A percentile compares a stretch with the other conserved stretches of the same genome.
These are phyloP conservation scores for Spodoptera picta DNA, from an alignment of 2,888 invertebrate species.

Conservation along the genomic window DNA sequence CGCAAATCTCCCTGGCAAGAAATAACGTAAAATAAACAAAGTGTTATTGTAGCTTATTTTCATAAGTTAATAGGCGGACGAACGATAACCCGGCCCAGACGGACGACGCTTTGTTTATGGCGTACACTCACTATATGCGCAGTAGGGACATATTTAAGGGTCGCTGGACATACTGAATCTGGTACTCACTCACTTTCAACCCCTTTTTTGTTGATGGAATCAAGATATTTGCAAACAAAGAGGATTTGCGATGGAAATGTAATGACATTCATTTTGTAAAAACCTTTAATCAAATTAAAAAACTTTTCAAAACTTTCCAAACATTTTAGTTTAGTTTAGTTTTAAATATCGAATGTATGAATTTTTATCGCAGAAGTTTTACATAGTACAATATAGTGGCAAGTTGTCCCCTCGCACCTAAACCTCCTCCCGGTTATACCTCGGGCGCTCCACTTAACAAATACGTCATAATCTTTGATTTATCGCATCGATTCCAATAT, in stretches of 20 bases:
- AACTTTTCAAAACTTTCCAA: too few relatives aligned
- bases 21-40: slow-evolving; percentile 87
- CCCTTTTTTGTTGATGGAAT: slow-evolving; percentile 6
- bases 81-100: slow-evolving; percentile 58
- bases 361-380: not conserved
- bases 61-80: slow-evolving; percentile 85
- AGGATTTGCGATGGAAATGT: not conserved
- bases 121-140: slow-evolving; percentile 56
- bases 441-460: slow-evolving; percentile 22
- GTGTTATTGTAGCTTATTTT: slow-evolving; percentile 88
- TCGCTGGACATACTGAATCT: slow-evolving; percentile 51
- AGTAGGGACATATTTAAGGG: slow-evolving; percentile 50
- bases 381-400: not conserved
- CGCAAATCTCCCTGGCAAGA: slow-evolving; percentile 80
- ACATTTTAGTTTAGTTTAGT: too few relatives aligned
- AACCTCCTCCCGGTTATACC: not conserved
- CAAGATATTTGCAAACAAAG: not conserved
- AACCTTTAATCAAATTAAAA: too few relatives aligned
- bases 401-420: not conserved
- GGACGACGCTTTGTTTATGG: slow-evolving; percentile 66
- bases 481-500: slow-evolving; percentile 22
- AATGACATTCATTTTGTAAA: too few relatives aligned
- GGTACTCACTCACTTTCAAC: not conserved
- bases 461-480: slow-evolving; percentile 41
- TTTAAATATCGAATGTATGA: too few relatives aligned